phyloP scores from a whole-genome alignment of 2,797 vertebrate genomes.

The Anolis apletophallus region DNA sequence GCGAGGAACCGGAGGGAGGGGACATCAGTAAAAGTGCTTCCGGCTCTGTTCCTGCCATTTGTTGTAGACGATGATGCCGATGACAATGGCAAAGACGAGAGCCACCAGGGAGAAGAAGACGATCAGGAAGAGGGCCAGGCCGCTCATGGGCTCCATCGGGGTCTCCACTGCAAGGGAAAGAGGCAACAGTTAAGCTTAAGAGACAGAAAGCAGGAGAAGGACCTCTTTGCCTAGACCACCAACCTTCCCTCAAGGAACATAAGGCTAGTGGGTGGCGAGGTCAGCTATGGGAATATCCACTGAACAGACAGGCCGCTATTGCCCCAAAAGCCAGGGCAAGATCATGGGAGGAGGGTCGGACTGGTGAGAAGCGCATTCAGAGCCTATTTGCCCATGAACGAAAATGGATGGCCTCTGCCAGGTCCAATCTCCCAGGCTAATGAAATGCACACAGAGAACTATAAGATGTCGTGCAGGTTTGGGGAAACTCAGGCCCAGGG shows the following conservation, averaged over 20 bases:
- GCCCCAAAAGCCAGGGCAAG: too few relatives aligned
- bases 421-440: neutral
- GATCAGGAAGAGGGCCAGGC: slow-evolving; percentile 88
- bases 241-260: too few relatives aligned
- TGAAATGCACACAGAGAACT: too few relatives aligned
- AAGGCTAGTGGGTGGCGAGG: too few relatives aligned
- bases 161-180: slow-evolving; percentile 73
- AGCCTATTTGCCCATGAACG: too few relatives aligned
- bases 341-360: too few relatives aligned
- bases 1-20: neutral
- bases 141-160: slow-evolving; percentile 83
- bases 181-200: neutral
- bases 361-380: too few relatives aligned
- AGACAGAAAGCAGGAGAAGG: neutral
- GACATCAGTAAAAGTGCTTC: slow-evolving; percentile 93
- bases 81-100: slow-evolving; percentile 88
- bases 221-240: neutral
- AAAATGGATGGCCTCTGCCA: neutral
- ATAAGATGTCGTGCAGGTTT: too few relatives aligned
- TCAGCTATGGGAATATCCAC: too few relatives aligned
- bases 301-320: too few relatives aligned
- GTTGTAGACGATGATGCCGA: slow-evolving; percentile 89
- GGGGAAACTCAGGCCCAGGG: too few relatives aligned
- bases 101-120: slow-evolving; percentile 92
- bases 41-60: slow-evolving; percentile 94